Evolutionary conservation across 1,140 invertebrate species (phyloP).

Genomic region (Lasaia peninsularis): DNA sequence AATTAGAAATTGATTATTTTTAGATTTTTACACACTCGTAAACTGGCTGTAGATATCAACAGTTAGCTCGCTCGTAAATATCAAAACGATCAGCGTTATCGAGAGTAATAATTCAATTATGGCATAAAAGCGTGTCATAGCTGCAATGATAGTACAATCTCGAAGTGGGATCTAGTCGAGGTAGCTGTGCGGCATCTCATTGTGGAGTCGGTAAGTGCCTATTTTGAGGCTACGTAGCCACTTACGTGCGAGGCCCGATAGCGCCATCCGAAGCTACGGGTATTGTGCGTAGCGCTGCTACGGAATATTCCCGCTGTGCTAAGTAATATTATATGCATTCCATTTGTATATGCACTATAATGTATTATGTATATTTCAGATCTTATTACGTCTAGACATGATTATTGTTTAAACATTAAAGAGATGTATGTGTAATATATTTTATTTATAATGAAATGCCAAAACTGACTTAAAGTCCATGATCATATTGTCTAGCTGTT

Average conservation of each 20-base stretch:
- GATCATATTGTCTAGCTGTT: too few species aligned
- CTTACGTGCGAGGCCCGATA: slow-evolving; percentile 62
- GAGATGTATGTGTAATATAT: too few species aligned
- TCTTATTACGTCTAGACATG: too few species aligned
- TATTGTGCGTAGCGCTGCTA: slow-evolving; percentile 59
- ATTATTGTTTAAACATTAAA: too few species aligned
- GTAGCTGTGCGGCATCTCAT: slow-evolving; percentile 60
- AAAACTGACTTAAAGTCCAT: too few species aligned
- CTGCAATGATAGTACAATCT: slow-evolving; percentile 60
- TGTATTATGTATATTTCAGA: too few species aligned
- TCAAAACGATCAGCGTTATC: slow-evolving; percentile 36
- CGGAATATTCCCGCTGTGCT: slow-evolving; percentile 36
- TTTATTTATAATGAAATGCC: too few species aligned
- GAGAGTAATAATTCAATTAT: slow-evolving; percentile 66
- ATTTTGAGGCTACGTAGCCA: slow-evolving; percentile 65
- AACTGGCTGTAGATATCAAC: slow-evolving; percentile 15
- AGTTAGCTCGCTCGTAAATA: slow-evolving; percentile 41
- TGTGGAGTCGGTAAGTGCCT: slow-evolving; percentile 67
- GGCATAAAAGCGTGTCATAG: slow-evolving; percentile 55
- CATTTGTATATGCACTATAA: slow-evolving; percentile 2
- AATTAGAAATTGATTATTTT: too few species aligned
- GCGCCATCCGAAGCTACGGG: slow-evolving; percentile 60
- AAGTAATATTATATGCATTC: slow-evolving; percentile 35
- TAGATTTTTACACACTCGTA: too few species aligned
- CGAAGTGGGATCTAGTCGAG: slow-evolving; percentile 49